phyloP scores from a whole-genome alignment of 2,888 invertebrate species.

The Nemotelus pantherinus region DNA sequence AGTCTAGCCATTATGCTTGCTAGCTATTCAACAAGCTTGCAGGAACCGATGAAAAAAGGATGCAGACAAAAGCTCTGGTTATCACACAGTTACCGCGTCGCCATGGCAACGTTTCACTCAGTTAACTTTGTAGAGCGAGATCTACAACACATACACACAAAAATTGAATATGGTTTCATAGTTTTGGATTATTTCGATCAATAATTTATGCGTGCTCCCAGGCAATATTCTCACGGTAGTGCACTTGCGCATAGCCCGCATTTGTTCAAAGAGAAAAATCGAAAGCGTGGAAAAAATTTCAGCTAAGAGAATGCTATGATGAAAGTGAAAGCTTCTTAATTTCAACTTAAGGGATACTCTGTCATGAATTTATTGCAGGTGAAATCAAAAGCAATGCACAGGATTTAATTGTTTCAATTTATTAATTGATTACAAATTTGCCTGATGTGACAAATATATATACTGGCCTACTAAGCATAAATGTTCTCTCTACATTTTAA shows the following conservation, averaged over 20 bases:
- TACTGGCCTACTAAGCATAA: too few relatives aligned
- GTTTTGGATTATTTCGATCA: slow-evolving; percentile 28
- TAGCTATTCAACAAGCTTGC: slow-evolving; percentile 15
- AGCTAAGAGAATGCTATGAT: slow-evolving; percentile 2
- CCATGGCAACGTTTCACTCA: slow-evolving; percentile 39
- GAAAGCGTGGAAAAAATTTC: too few relatives aligned
- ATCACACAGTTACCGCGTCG: background rate
- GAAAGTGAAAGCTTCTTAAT: slow-evolving; percentile 37
- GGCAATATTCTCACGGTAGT: background rate
- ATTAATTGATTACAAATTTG: too few relatives aligned
- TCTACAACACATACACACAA: background rate
- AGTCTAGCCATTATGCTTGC: too few relatives aligned
- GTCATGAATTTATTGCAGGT: too few relatives aligned
- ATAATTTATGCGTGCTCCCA: slow-evolving; percentile 40
- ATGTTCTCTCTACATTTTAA: too few relatives aligned
- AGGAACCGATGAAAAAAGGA: slow-evolving; percentile 3
- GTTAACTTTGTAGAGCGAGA: background rate
- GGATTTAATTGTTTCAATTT: too few relatives aligned
- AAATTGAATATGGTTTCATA: background rate
- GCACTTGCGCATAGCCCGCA: background rate
- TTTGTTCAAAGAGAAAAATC: too few relatives aligned
- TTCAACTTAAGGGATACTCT: too few relatives aligned
- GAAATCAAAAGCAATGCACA: too few relatives aligned
- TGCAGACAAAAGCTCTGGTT: slow-evolving; percentile 13
- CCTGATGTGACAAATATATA: too few relatives aligned